These are phyloP conservation scores for Dendronephthya gigantea DNA, from an alignment of 64 coral and sea anemone genomes.

Conservation along the genomic window DNA sequence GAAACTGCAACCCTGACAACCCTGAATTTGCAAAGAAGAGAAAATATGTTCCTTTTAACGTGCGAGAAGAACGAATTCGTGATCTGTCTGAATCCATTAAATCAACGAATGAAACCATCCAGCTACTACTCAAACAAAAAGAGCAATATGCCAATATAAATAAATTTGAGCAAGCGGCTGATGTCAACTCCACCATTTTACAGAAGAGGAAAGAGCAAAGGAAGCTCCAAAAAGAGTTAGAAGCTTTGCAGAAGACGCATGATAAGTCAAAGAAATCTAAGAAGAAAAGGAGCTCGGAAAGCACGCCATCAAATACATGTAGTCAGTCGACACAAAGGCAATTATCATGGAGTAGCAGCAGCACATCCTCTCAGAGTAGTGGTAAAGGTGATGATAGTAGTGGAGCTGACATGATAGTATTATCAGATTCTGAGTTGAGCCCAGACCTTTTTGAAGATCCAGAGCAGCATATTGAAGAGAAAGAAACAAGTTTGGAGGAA, in stretches of 20 bases:
- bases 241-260: neutral
- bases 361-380: neutral
- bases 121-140: slow-evolving; percentile 34
- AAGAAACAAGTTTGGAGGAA: neutral
- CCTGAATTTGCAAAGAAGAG: neutral
- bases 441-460: neutral
- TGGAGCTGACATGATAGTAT: neutral
- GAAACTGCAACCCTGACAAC: neutral
- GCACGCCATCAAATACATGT: neutral
- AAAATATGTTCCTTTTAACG: slow-evolving; percentile 24
- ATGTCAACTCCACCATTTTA: slow-evolving; percentile 37
- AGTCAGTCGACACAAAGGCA: neutral
- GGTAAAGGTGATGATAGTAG: neutral
- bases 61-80: neutral
- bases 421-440: neutral
- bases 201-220: slow-evolving; percentile 17
- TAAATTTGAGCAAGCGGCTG: slow-evolving; percentile 42
- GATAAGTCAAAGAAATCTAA: neutral
- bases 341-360: neutral
- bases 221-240: slow-evolving; percentile 27
- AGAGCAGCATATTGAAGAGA: neutral
- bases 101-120: slow-evolving; percentile 23
- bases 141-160: slow-evolving; percentile 31
- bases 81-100: neutral
- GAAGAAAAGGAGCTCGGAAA: neutral